A percentile compares a stretch with the other conserved stretches of the same genome.
phyloP scores from a whole-genome alignment of 2,888 invertebrate species.

The Drosophila barbarae region DNA sequence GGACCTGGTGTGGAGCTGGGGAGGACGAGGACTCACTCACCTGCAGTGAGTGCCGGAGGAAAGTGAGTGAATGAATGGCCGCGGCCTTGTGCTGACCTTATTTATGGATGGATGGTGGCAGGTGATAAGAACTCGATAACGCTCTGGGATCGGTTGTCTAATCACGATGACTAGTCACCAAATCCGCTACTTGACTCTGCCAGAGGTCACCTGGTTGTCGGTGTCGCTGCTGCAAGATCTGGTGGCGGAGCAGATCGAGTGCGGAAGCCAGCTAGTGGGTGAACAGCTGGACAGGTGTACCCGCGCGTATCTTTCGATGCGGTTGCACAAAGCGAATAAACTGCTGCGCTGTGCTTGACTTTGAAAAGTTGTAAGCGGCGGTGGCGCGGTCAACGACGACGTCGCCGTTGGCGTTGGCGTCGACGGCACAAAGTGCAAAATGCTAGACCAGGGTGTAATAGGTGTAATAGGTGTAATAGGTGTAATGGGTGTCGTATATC shows the following conservation, averaged over 20 bases:
- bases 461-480: not conserved
- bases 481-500: slow-evolving; percentile 7
- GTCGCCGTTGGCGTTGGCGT: slow-evolving; percentile 1
- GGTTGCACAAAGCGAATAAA: slow-evolving; percentile 53
- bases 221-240: not conserved
- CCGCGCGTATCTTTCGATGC: slow-evolving; percentile 49
- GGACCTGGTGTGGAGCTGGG: not conserved
- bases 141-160: slow-evolving; percentile 20
- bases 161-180: slow-evolving; percentile 27
- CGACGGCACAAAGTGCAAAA: slow-evolving; percentile 36
- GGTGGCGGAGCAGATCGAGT: not conserved
- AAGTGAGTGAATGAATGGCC: slow-evolving; percentile 21
- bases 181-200: slow-evolving; percentile 1
- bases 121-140: slow-evolving; percentile 8
- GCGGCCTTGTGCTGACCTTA: slow-evolving; percentile 34
- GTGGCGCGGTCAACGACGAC: slow-evolving; percentile 14
- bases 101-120: slow-evolving; percentile 4
- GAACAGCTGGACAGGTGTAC: slow-evolving; percentile 20
- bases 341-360: slow-evolving; percentile 54
- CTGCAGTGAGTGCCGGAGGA: slow-evolving; percentile 1
- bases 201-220: slow-evolving; percentile 28
- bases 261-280: slow-evolving; percentile 16
- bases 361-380: slow-evolving; percentile 53
- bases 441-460: not conserved
- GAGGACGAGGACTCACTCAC: slow-evolving; percentile 19